phyloP scores from a whole-genome alignment of 2,888 invertebrate genomes.

The Pomacea canaliculata region DNA sequence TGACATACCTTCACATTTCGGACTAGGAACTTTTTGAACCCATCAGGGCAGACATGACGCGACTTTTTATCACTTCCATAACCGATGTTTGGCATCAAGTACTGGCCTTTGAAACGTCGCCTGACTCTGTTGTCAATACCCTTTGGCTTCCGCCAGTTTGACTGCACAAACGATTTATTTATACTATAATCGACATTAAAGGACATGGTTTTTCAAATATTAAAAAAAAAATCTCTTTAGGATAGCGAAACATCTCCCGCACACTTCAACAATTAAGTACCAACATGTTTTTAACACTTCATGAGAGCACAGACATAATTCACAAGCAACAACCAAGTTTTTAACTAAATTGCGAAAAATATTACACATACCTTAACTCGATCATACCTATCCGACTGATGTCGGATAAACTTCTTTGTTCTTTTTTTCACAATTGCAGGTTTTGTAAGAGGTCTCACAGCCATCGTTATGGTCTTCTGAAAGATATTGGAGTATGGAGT shows the following conservation, averaged over 20 bases:
- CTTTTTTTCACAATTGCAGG: conserved; percentile 91
- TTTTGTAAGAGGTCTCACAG: conserved; percentile 65
- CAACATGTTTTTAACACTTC: not conserved
- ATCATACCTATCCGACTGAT: conserved; percentile 98
- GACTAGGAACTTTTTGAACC: conserved; percentile 95
- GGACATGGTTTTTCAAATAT: not conserved
- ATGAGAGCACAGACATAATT: not conserved
- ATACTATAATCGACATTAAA: too few relatives aligned
- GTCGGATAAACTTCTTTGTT: conserved; percentile 97
- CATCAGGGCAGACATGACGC: conserved; percentile 96
- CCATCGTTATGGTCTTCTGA: conserved; percentile 42
- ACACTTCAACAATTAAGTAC: too few relatives aligned
- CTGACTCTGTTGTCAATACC: conserved; percentile 99
- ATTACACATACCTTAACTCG: conserved; percentile 83
- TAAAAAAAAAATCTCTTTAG: too few relatives aligned
- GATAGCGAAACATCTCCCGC: too few relatives aligned
- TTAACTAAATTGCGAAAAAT: not conserved
- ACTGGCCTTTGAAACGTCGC: conserved; percentile 98
- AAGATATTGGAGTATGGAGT: not conserved
- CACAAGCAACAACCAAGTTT: not conserved
- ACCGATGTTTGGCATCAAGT: conserved; percentile 99
- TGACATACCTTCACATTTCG: conserved; percentile 83
- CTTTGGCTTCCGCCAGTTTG: conserved; percentile 99
- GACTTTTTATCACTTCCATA: conserved; percentile 96
- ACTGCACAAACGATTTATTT: conserved; percentile 72